phyloP scores from a whole-genome alignment of 2,113 vertebrate genomes.

The Notothenia rossii region DNA sequence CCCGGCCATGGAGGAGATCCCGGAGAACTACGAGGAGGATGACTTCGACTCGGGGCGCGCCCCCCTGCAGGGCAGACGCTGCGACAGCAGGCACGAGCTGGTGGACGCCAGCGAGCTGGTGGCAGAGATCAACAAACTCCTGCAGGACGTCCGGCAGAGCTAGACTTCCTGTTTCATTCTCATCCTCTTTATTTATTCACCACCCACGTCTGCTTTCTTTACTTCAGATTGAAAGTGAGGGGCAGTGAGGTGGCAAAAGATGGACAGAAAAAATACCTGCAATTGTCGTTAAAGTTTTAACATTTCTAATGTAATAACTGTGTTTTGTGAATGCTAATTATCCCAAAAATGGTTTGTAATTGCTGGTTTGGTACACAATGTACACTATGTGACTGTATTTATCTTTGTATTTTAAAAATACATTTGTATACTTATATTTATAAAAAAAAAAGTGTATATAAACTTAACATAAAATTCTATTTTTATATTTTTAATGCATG shows the following conservation, averaged over 20 bases:
- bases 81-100: conserved; percentile 94
- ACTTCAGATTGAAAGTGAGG: conserved; percentile 41
- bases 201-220: conserved; percentile 4
- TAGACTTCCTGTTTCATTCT: conserved; percentile 71
- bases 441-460: conserved; percentile 89
- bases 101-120: conserved; percentile 98
- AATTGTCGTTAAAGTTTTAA: conserved; percentile 89
- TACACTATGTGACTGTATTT: conserved; percentile 99
- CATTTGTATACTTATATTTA: conserved; percentile 99
- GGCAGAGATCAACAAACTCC: conserved; percentile 97
- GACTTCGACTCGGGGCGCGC: conserved; percentile 95
- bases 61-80: conserved; percentile 88
- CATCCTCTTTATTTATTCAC: conserved; percentile 42
- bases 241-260: conserved; percentile 24
- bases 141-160: conserved; percentile 96
- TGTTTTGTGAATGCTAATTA: conserved; percentile 99
- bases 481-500: conserved; percentile 96
- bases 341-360: conserved; percentile 93
- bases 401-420: conserved; percentile 99
- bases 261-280: conserved; percentile 76
- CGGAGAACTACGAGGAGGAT: conserved; percentile 97
- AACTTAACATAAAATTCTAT: conserved; percentile 93
- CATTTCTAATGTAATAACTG: conserved; percentile 94
- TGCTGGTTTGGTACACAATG: conserved; percentile 91
- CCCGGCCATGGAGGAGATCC: conserved; percentile 99